Evolutionary conservation across 2,797 vertebrate species (phyloP), one percentile per base, ranked within the genome.

Genomic region (Esox masquinongy): DNA sequence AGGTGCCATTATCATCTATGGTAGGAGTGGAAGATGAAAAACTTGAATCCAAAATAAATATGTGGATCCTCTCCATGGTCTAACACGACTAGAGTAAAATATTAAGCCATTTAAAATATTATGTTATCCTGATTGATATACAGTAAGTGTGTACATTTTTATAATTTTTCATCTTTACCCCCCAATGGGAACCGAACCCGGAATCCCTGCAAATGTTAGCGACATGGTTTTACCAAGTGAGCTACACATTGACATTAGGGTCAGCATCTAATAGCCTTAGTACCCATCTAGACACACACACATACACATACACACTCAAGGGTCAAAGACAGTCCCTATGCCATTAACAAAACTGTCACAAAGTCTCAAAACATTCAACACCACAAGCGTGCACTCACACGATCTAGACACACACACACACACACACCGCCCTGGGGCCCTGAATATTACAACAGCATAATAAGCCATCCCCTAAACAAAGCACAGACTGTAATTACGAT

Each of bases 401-500:
- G 50, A 9, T 36, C n/a, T n/a, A n/a, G n/a, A n/a, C n/a, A n/a
- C 69, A 66, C 43, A 36, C 68, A 51, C 1, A 26, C 34, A 61
- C 22, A 31, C 53, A 67, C 64, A 73, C 68, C 90, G 91, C 91
- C 91, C 91, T 83, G 86, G 87, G 90, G 88, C 87, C 84, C 79
- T 80, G 84, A 82, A 83, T 91, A 91, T 92, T 87, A 91, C 90
- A 93, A 93, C 92, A 93, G 87, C 90, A 92, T 93, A 95, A 95
- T 94, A 93, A 94, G 92, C 91, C 90, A 90, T 90, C 84, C 89
- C 87, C 91, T 89, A 94, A 95, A 94, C 93, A 94, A 94, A 93
- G 93, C 90, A 93, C 92, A 94, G 88, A 90, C 89, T 92, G 91
- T 93, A 93, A 95, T 94, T 95, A 93, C 86, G 88, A 89, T 90